Evolutionary conservation across 2,113 vertebrate species (phyloP).

Genomic region (Geothlypis trichas): DNA sequence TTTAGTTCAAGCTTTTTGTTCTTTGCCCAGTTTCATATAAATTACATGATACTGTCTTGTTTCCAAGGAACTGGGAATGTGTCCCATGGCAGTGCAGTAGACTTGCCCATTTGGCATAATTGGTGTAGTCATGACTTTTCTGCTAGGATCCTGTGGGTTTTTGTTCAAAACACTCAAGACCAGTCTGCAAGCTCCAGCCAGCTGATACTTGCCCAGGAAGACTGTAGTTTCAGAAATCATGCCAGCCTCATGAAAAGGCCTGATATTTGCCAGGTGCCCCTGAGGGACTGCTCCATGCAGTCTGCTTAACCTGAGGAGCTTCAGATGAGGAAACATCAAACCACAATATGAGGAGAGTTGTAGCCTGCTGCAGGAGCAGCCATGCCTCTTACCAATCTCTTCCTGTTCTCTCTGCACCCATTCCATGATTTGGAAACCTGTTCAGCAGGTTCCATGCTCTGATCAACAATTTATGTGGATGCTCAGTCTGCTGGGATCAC

Average conservation of each 20-base stretch:
- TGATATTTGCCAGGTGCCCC: background rate
- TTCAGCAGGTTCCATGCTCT: background rate
- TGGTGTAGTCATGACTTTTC: background rate
- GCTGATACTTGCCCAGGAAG: conserved; percentile 10
- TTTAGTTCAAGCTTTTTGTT: background rate
- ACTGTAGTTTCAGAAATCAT: background rate
- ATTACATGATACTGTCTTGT: background rate
- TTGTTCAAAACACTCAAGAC: background rate
- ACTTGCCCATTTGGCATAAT: background rate
- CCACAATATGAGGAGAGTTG: background rate
- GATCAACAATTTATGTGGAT: background rate
- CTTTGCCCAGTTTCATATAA: background rate
- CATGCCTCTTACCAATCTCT: background rate
- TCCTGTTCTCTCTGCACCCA: background rate
- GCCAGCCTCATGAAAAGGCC: background rate
- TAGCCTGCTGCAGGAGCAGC: background rate
- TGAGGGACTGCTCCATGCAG: background rate
- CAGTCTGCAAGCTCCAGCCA: background rate
- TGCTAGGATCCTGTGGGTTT: background rate
- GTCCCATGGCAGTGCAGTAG: background rate
- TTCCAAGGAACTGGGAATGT: background rate
- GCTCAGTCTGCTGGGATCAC: background rate
- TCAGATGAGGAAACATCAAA: background rate
- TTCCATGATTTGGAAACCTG: background rate
- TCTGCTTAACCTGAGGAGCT: background rate